A percentile compares a stretch with the other conserved stretches of the same genome.
phyloP scores from a whole-genome alignment of 2,797 vertebrate genomes.

The Eleutherodactylus coqui region DNA sequence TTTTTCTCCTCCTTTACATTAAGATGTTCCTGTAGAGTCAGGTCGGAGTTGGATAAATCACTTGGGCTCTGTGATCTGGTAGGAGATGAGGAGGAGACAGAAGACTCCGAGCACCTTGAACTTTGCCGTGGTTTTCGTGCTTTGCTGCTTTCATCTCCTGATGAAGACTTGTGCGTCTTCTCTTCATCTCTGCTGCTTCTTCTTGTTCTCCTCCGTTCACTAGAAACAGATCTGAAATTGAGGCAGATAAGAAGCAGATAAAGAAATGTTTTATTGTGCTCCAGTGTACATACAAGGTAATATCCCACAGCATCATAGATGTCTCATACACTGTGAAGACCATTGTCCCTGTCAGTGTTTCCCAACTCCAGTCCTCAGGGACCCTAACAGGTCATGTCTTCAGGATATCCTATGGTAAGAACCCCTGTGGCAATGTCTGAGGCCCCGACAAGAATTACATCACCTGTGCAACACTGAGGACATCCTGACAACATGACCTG shows the following conservation, averaged over 20 bases:
- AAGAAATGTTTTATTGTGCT: too few species aligned
- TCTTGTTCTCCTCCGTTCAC: conserved; percentile 62
- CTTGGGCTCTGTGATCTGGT: conserved; percentile 64
- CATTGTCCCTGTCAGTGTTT: too few species aligned
- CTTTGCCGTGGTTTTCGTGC: conserved; percentile 46
- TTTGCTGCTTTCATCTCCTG: conserved; percentile 15
- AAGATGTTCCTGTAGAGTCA: conserved; percentile 70
- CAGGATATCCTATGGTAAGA: too few species aligned
- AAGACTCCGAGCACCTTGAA: conserved; percentile 81
- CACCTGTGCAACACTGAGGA: too few species aligned
- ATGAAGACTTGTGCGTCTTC: conserved; percentile 64
- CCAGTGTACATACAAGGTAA: too few species aligned
- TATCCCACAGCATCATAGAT: too few species aligned
- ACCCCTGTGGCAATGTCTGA: too few species aligned
- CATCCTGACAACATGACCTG: too few species aligned
- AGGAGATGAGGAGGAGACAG: conserved; percentile 70
- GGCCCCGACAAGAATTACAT: too few species aligned
- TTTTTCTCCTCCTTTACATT: conserved; percentile 81
- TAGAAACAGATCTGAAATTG: conserved; percentile 64
- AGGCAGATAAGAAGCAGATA: neutral
- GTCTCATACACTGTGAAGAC: too few species aligned
- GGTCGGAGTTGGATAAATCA: conserved; percentile 63
- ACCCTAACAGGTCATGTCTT: too few species aligned
- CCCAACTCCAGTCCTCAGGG: too few species aligned
- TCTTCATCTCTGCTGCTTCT: conserved; percentile 47